A percentile compares a stretch with the other conserved stretches of the same genome.
These are phyloP conservation scores for Asteroscopus sphinx DNA, from an alignment of 2,888 invertebrate genomes.

Conservation along the genomic window DNA sequence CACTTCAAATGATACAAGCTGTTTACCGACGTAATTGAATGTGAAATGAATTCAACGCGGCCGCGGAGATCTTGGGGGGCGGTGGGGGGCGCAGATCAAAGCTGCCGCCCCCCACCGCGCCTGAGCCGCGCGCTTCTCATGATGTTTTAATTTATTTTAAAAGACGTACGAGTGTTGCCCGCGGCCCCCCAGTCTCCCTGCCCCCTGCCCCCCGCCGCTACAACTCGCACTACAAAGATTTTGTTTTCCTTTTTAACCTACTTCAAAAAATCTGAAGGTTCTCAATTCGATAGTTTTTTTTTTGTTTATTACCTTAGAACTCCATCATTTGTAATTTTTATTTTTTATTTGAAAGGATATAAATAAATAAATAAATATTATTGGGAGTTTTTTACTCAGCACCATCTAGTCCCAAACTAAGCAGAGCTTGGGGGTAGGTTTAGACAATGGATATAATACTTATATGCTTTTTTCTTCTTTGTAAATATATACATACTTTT, in stretches of 20 bases:
- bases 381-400: no score
- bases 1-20: conserved; percentile 52
- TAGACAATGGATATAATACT: no score
- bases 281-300: no score
- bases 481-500: no score
- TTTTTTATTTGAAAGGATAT: no score
- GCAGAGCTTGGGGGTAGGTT: no score
- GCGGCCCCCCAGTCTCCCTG: neutral
- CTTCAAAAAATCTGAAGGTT: no score
- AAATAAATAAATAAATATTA: no score
- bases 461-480: no score
- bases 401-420: no score
- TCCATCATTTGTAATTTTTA: no score
- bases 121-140: conserved; percentile 4
- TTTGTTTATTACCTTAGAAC: no score
- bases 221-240: neutral
- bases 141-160: conserved; percentile 27
- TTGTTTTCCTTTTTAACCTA: neutral
- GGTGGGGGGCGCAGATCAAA: conserved; percentile 32
- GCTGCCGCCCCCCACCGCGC: conserved; percentile 2
- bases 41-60: conserved; percentile 59
- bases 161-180: neutral
- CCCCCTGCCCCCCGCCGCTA: neutral
- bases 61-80: conserved; percentile 36
- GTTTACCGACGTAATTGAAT: conserved; percentile 68